phyloP scores from a whole-genome alignment of 2,113 vertebrate species.

The Muntiacus reevesi region DNA sequence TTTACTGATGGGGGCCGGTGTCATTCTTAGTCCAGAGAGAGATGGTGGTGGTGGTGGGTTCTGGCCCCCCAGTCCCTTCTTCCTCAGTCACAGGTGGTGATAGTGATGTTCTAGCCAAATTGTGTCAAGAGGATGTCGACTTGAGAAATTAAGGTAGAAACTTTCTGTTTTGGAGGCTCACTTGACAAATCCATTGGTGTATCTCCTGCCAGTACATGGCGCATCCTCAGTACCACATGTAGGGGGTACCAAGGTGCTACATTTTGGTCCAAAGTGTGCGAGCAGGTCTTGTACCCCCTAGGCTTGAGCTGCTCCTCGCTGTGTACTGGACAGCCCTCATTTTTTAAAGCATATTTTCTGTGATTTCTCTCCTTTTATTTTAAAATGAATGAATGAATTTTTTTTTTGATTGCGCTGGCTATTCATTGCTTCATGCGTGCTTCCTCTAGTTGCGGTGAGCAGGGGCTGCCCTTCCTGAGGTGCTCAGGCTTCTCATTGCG shows the following conservation, averaged over 20 bases:
- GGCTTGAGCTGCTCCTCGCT: neutral
- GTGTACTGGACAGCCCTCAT: no score
- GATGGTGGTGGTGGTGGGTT: accelerated
- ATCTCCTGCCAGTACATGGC: neutral
- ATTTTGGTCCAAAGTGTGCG: neutral
- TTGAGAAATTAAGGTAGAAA: neutral
- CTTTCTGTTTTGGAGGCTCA: accelerated
- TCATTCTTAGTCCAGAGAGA: neutral
- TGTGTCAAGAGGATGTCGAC: neutral
- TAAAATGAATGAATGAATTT: neutral
- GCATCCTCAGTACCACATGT: accelerated
- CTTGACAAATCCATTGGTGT: accelerated
- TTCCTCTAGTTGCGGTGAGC: accelerated
- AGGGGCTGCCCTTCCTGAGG: neutral
- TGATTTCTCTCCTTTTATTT: neutral
- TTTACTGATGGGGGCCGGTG: neutral
- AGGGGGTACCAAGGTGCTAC: neutral
- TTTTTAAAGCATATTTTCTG: neutral
- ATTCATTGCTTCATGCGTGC: accelerated
- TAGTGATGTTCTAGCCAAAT: accelerated
- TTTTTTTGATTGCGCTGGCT: neutral
- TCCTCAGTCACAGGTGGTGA: neutral
- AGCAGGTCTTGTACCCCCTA: accelerated
- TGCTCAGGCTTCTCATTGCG: neutral
- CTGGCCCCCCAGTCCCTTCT: accelerated